Base-by-base conservation (phyloP, 1,140 invertebrate species). In the Drosophila ogumai region DNA sequence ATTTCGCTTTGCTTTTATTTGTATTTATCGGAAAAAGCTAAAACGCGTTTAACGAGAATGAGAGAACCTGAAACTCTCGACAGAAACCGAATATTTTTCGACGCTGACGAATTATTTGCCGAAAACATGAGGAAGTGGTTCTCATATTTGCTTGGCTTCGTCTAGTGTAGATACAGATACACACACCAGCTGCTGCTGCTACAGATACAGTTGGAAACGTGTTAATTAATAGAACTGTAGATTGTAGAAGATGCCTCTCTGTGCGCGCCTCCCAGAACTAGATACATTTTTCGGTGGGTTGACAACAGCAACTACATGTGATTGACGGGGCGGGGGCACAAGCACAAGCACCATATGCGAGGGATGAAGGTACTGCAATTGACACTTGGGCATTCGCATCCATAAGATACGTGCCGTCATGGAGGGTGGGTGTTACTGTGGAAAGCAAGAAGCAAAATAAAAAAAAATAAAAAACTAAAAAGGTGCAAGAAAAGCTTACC, bases 91-190 rank as follows among this genome's bases (percentile, higher is more conserved):
- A 58, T 47, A 56, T 55, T 56, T 72, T 69, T 71, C 34, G 36
- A 34, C 6, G 52, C 34, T 41, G 68, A 71, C 66, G 66, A 72
- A 59, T 49, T 72, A 73, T 73, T 76, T 76, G 74, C 74, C 61
- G 6, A 76, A 76, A 32, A 76, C 75, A 76, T 76, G 73, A 76
- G 54, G 73, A 76, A 76, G 73, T 76, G 17, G 50, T 75, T 75
- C 38, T 67, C 40, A 49, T 57, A 49, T 65, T 57, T 72, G 66
- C 44, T 65, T 19, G 31, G 52, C 36, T 44, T 38, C 38, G 56
- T 38, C 50, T 64, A 32, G 55, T 25, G 55, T 60, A 50, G 22
- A 28, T 38, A 57, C 38, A 74, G 50, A 75, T 56, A 63, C 68
- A 54, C 34, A 43, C 54, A n/a, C 28, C 22, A 38, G n/a, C 38